phyloP scores from a whole-genome alignment of 2,888 invertebrate genomes.

The Acrobasis suavella region DNA sequence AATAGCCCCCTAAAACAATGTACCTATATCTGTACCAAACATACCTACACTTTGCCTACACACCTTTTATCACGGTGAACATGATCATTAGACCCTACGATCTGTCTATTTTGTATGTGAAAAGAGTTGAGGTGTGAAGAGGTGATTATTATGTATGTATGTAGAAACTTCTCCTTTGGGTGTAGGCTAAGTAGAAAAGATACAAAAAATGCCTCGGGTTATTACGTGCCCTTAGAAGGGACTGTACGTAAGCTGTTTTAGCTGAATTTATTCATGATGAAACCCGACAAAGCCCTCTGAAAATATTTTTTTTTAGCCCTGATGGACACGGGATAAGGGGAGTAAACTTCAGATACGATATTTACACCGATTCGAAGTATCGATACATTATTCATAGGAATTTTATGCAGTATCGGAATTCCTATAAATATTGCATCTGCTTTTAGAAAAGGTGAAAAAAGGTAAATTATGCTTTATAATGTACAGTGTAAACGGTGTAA shows the following conservation, averaged over 20 bases:
- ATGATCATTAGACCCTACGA: no score
- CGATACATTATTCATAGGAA: constrained; percentile 39
- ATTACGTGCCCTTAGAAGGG: constrained; percentile 6
- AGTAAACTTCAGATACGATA: constrained; percentile 35
- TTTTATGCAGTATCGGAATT: constrained; percentile 31
- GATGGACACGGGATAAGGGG: constrained; percentile 41
- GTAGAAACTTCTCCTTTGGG: no score
- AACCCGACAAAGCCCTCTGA: constrained; percentile 39
- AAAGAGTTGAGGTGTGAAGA: no score
- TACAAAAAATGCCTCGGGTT: not conserved
- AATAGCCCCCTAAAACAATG: no score
- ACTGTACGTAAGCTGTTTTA: constrained; percentile 42
- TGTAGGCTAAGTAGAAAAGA: no score
- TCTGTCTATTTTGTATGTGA: no score
- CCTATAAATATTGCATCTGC: constrained; percentile 25
- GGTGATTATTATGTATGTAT: no score
- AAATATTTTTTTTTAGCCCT: constrained; percentile 36
- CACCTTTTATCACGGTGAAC: no score
- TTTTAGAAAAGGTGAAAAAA: not conserved
- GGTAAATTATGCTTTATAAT: not conserved
- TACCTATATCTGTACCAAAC: no score
- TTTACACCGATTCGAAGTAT: constrained; percentile 35
- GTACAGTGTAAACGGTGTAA: no score
- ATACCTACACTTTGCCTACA: no score
- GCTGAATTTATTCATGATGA: constrained; percentile 57